Percentiles rank a stretch among this genome's conserved stretches.
These are phyloP conservation scores for Ormyrus pomaceus DNA, from an alignment of 2,888 invertebrate genomes.

Conservation along the genomic window DNA sequence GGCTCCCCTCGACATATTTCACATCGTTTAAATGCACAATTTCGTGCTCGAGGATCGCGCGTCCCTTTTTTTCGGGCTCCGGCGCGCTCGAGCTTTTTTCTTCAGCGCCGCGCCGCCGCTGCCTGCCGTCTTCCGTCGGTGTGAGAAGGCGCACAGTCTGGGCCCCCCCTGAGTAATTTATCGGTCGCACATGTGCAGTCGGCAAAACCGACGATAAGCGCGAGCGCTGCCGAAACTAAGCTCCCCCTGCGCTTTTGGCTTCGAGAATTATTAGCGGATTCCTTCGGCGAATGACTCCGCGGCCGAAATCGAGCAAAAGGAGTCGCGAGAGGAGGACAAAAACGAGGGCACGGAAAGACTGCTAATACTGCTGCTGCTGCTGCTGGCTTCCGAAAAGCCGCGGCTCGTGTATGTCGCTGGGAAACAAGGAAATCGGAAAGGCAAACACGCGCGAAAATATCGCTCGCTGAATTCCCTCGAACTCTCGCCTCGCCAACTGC, in stretches of 20 bases:
- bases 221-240: constrained; percentile 27
- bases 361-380: too few relatives aligned
- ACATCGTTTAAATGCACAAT: constrained; percentile 47
- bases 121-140: constrained; percentile 7
- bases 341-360: background rate
- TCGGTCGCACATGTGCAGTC: constrained; percentile 64
- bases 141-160: constrained; percentile 43
- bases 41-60: constrained; percentile 54
- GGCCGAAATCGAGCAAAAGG: constrained; percentile 53
- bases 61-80: constrained; percentile 39
- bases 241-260: constrained; percentile 9
- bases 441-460: constrained; percentile 12
- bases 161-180: constrained; percentile 62
- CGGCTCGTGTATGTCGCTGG: background rate
- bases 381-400: constrained; percentile 2
- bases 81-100: background rate
- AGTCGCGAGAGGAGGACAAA: background rate
- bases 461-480: constrained; percentile 24
- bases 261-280: constrained; percentile 62
- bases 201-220: constrained; percentile 54
- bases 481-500: background rate
- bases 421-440: constrained; percentile 43
- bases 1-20: constrained; percentile 43
- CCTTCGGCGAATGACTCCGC: constrained; percentile 49
- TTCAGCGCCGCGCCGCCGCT: constrained; percentile 16